Conservation (phyloP, 1,140 invertebrate genomes). For the Brachionus koreanus region DNA sequence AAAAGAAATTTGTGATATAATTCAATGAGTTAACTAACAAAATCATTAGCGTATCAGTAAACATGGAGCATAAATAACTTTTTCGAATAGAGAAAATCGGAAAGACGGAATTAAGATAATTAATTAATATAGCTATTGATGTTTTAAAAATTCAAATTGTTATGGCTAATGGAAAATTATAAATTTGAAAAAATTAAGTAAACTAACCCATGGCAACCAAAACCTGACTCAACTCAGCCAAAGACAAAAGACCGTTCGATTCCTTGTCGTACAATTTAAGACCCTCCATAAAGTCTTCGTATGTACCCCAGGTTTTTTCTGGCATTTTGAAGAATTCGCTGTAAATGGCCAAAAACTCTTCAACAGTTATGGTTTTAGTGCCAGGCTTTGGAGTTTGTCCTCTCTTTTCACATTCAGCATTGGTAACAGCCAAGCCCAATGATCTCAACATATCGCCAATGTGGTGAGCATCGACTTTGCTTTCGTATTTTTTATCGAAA, state of each 20-base stretch:
- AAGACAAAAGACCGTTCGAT: conserved; percentile 40
- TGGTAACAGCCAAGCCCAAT: conserved; percentile 16
- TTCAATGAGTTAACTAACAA: too few relatives aligned
- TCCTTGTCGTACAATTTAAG: conserved; percentile 45
- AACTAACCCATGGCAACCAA: conserved; percentile 44
- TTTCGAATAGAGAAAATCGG: too few relatives aligned
- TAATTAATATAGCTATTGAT: too few relatives aligned
- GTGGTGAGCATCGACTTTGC: conserved; percentile 37
- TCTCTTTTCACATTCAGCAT: conserved; percentile 39
- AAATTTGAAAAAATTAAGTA: neutral
- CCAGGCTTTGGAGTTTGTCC: conserved; percentile 44
- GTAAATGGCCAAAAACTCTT: conserved; percentile 45
- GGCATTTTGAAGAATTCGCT: conserved; percentile 45
- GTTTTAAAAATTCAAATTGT: too few relatives aligned
- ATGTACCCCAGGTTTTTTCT: conserved; percentile 41
- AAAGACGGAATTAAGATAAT: too few relatives aligned
- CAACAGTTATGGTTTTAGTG: conserved; percentile 38
- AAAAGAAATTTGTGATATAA: too few relatives aligned
- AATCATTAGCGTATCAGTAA: too few relatives aligned
- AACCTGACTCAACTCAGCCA: conserved; percentile 40
- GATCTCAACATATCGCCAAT: conserved; percentile 45
- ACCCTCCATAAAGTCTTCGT: conserved; percentile 46
- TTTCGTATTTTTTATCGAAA: conserved; percentile 46
- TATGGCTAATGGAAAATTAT: too few relatives aligned
- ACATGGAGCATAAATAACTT: too few relatives aligned